These are phyloP conservation scores for Cydia pomonella DNA, from an alignment of 1,140 invertebrate genomes.

Conservation along the genomic window DNA sequence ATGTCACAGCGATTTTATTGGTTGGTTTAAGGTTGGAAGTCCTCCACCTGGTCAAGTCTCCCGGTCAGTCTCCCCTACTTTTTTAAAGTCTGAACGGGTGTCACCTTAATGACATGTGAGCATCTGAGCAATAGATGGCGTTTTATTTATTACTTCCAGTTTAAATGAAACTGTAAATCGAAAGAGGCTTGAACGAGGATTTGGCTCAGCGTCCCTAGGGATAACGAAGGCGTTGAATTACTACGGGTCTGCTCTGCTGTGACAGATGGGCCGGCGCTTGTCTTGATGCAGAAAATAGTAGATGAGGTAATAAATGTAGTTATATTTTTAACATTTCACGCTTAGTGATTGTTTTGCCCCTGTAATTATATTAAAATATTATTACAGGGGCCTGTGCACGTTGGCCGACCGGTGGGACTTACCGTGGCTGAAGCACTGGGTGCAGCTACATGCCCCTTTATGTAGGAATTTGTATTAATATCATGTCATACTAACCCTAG, in stretches of 20 bases:
- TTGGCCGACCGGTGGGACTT: too few relatives aligned
- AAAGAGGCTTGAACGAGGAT: conserved; percentile 9
- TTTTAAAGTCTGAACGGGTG: too few relatives aligned
- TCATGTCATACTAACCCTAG: too few relatives aligned
- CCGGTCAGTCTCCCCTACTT: too few relatives aligned
- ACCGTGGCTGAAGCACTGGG: too few relatives aligned
- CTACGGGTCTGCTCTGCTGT: conserved; percentile 53
- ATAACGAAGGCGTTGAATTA: conserved; percentile 68
- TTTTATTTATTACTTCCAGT: not conserved
- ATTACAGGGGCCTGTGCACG: too few relatives aligned
- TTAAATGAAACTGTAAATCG: conserved; percentile 33
- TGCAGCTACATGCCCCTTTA: too few relatives aligned
- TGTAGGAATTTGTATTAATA: too few relatives aligned
- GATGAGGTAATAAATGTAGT: conserved; percentile 26
- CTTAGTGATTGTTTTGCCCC: too few relatives aligned
- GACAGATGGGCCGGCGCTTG: conserved; percentile 57
- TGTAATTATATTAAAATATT: too few relatives aligned
- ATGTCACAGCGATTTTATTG: not conserved
- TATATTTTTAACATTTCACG: not conserved
- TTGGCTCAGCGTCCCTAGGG: conserved; percentile 47
- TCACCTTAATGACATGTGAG: not conserved
- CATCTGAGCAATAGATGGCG: not conserved
- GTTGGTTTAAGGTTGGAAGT: too few relatives aligned
- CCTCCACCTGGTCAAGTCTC: too few relatives aligned
- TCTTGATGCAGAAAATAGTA: conserved; percentile 18